A percentile compares a stretch with the other conserved stretches of the same genome.
Evolutionary conservation across 2,113 vertebrate genomes (phyloP).

Genomic region (Galemys pyrenaicus): DNA sequence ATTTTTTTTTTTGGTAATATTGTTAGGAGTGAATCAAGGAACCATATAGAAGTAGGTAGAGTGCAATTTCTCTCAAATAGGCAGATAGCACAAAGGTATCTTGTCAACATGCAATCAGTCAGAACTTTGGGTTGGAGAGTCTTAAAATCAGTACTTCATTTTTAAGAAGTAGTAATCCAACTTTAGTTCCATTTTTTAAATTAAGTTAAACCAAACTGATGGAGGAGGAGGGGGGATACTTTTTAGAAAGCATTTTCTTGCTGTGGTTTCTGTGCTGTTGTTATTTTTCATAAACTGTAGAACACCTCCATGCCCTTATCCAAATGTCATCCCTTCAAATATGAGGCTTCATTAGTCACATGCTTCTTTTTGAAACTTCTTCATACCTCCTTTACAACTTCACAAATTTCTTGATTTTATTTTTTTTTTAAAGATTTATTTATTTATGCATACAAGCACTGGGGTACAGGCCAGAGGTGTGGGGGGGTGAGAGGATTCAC

Average conservation of each 20-base stretch:
- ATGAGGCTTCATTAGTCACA: background rate
- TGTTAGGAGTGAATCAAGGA: background rate
- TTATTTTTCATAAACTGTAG: background rate
- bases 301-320: background rate
- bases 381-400: fast-evolving
- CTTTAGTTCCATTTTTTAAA: background rate
- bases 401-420: background rate
- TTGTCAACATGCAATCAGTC: background rate
- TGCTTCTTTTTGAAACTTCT: background rate
- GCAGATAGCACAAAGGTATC: background rate
- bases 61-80: background rate
- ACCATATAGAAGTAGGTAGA: background rate
- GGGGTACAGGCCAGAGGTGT: no score
- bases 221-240: fast-evolving
- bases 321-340: background rate
- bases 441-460: no score
- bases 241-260: background rate
- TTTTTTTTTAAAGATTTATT: no score
- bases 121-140: background rate
- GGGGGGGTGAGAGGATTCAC: no score
- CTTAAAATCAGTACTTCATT: background rate
- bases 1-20: background rate
- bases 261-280: background rate
- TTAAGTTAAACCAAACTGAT: background rate
- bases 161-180: background rate